Evolutionary conservation across 2,113 vertebrate species (phyloP), one percentile per base, ranked within the genome.

Genomic region (Cyanistes caeruleus): DNA sequence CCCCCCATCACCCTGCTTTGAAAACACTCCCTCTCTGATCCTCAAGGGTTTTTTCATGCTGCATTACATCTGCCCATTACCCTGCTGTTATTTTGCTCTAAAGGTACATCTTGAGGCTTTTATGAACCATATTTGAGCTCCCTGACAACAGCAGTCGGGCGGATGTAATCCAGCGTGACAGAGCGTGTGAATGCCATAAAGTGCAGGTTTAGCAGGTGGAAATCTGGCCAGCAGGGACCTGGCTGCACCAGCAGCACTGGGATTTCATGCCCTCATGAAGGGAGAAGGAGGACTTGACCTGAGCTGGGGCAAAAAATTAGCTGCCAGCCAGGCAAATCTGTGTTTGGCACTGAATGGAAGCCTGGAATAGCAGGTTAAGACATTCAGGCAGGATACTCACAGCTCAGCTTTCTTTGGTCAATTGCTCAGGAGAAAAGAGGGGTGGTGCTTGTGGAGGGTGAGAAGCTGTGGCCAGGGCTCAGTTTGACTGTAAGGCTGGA

Each of bases 71-170:
- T 41, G 12, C 44, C 81, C 92, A 69, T 94, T 75, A 63, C 78
- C 78, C 60, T 1, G 1, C 69, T 87, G 77, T 30, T 89, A 30
- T 12, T 81, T 77, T 62, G n/a, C 87, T 91, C 84, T 39, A 19
- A 55, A 89, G 88, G 78, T 84, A 33, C 48, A 70, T 62, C 43
- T 78, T 1, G 5, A 91, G 78, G 74, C 88, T 93, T 91, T 84
- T 67, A 75, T 0, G 12, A 89, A 70, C 64, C 43, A 21, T 46
- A 33, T 75, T 93, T 3, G 14, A 91, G 82, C 62, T 87, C 92
- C 68, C 81, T 63, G 74, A 58, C 0, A 0, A 90, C 13, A 7
- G 82, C 11, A 0, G 55, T 63, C 0, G 0, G 69, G 78, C 2
- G 0, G 74, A 67, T 35, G 35, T 70, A 82, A 82, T 39, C 22